Evolutionary conservation across 2,113 vertebrate species (phyloP), one percentile per base, ranked within the genome.

Genomic region (Pluvianellus socialis): DNA sequence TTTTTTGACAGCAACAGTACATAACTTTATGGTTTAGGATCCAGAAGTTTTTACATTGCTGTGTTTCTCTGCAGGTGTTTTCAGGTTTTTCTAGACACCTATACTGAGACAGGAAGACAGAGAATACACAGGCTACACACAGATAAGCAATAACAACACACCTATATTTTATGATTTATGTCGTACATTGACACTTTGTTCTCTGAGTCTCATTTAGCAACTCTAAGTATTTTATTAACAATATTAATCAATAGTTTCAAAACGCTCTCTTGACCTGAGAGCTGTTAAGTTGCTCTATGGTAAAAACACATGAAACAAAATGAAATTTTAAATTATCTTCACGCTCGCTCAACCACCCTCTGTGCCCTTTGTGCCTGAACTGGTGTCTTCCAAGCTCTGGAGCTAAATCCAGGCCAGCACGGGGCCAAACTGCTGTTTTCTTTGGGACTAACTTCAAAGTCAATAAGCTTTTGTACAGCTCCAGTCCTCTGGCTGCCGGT

Each of bases 291-390:
- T 91, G 88, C 84, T 92, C 86, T 81, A 87, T 59, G 79, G 70
- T 95, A 96, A 95, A 92, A 97, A 91, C 32, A 90, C 65, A 92
- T 52, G 58, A 90, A 95, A 93, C 79, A 94, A 97, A 97, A 96
- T 95, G 93, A 95, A 97, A 96, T 95, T 97, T 96, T 91, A 94
- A 93, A 96, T 96, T 96, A 97, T 93, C 85, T 89, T 91, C 79
- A 72, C 68, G 71, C 73, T 94, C 88, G 77, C 55, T 96, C 70
- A 85, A 27, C 58, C 70, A 50, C 6, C 44, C 75, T 92, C 86
- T 75, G 81, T 96, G 95, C 92, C 94, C 94, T 95, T 88, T 90
- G 76, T 74, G 87, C 83, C 89, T 94, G 89, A 96, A 87, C 95
- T 40, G 71, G 58, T 42, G 50, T 58, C 71, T 88, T 80, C 71